Evolutionary conservation across 1,140 invertebrate genomes (phyloP), one percentile per base, ranked within the genome.

Genomic region (Paraescarpia echinospica): DNA sequence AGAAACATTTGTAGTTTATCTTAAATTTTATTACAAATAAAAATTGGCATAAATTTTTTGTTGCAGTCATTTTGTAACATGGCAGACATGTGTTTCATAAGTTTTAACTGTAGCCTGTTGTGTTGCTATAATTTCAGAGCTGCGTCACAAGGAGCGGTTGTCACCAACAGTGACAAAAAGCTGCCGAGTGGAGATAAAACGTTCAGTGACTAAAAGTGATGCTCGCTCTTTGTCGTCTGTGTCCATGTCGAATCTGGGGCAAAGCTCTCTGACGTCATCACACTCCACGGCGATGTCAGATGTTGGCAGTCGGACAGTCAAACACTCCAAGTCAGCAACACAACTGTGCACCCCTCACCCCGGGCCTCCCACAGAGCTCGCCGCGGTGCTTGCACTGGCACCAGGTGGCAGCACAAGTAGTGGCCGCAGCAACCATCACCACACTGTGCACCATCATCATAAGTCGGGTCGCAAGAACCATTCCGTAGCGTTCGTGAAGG

Each of bases 401-500:
- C 59, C 59, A 77, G 59, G 59, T 77, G 59, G 59, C 59, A 77
- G 59, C 59, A 77, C 59, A 77, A 77, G 59, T 77, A 77, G 59
- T 77, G 59, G 59, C 22, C 59, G 59, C 22, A 77, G 59, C 27
- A 77, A 77, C 27, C 59, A 77, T 27, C 59, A 77, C 59, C 59
- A 77, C 4, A 77, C 59, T 27, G 59, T 77, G 59, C 59, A 77
- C 22, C 59, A 77, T 18, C 59, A 77, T 18, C 59, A 77, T 18
- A 90, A 92, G 93, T 89, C 93, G 91, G 91, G 89, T 34, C 92
- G 94, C 92, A 93, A 93, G 92, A 95, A 95, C 91, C 94, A 95
- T 92, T 94, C 95, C 35, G 94, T 95, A 93, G 95, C 95, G 93
- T 94, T 96, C 48, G 95, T 96, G n/a, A 95, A 96, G 93, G 94